phyloP scores from a whole-genome alignment of 2,113 vertebrate genomes.

The Bos javanicus region DNA sequence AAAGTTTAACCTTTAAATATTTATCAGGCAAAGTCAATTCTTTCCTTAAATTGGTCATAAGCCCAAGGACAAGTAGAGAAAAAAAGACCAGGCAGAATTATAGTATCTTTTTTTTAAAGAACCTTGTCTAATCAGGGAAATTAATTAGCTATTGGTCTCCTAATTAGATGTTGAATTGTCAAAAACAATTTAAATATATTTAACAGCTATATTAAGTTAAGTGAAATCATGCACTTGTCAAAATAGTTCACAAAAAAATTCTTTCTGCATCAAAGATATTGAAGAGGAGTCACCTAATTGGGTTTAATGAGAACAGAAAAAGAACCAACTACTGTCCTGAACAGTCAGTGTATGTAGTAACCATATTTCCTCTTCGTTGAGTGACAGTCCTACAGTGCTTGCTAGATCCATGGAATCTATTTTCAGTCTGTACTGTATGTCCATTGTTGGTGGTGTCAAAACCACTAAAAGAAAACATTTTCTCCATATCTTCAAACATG shows the following conservation, averaged over 20 bases:
- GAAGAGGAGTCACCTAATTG: constrained; percentile 37
- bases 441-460: constrained; percentile 79
- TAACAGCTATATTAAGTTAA: constrained; percentile 69
- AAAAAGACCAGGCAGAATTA: background rate
- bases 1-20: constrained; percentile 39
- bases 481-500: constrained; percentile 97
- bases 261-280: constrained; percentile 66
- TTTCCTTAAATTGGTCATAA: constrained; percentile 37
- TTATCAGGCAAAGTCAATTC: background rate
- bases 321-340: constrained; percentile 83
- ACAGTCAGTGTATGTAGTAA: constrained; percentile 97
- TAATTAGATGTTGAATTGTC: constrained; percentile 58
- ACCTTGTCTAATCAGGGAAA: constrained; percentile 46
- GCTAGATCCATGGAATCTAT: constrained; percentile 86
- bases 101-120: constrained; percentile 18
- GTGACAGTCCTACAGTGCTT: constrained; percentile 98
- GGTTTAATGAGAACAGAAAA: background rate
- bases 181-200: constrained; percentile 72
- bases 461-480: constrained; percentile 94
- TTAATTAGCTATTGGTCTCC: constrained; percentile 47
- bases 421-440: constrained; percentile 83
- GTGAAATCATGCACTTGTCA: constrained; percentile 72
- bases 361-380: constrained; percentile 96
- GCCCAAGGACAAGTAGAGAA: background rate
- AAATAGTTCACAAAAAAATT: constrained; percentile 71